These are phyloP conservation scores for Caenorhabditis sinica DNA, from an alignment of 2,888 invertebrate genomes.

Conservation along the genomic window DNA sequence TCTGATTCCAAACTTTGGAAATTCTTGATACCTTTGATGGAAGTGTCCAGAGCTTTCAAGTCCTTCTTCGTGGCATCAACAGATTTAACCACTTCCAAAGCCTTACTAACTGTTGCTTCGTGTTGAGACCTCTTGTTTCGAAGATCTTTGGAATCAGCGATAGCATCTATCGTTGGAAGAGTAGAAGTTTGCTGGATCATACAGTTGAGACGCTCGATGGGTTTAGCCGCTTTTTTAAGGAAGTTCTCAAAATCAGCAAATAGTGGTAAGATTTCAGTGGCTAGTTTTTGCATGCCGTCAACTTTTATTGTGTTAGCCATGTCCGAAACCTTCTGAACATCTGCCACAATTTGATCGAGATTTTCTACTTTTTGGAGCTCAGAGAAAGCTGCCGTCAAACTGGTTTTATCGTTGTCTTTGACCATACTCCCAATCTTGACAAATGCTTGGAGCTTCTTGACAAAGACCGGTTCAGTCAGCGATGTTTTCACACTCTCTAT, in stretches of 20 bases:
- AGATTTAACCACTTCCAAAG: background rate
- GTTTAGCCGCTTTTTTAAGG: background rate
- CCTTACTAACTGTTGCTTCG: background rate
- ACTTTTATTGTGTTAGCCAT: no score
- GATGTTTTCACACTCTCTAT: background rate
- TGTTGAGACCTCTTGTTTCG: background rate
- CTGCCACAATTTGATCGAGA: background rate
- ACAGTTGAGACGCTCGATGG: background rate
- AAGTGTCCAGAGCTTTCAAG: background rate
- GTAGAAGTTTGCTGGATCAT: background rate
- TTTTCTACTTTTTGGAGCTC: background rate
- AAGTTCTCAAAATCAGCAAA: background rate
- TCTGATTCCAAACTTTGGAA: background rate
- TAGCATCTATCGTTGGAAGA: no score
- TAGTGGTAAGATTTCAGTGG: no score
- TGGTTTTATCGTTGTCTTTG: no score
- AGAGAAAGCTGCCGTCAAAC: background rate
- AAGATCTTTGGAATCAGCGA: background rate
- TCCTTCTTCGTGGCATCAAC: background rate
- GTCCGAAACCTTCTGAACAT: no score
- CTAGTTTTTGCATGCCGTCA: no score
- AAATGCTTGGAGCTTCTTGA: background rate
- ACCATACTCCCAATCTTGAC: background rate
- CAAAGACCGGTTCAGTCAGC: background rate
- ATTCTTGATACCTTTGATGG: background rate